Evolutionary conservation across 2,113 vertebrate genomes (phyloP).

Genomic region (Cepphus grylle): DNA sequence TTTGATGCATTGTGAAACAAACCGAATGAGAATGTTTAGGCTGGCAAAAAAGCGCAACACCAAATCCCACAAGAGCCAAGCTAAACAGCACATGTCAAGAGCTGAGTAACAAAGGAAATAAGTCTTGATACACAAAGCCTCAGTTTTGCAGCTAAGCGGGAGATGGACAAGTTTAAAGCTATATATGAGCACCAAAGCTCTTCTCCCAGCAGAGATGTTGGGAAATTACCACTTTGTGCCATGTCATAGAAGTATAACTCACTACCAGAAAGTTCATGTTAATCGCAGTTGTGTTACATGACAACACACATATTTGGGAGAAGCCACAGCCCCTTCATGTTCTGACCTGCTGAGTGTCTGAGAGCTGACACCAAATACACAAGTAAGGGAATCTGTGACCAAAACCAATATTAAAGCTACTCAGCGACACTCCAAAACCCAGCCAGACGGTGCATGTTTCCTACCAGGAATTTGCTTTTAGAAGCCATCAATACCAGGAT

Average conservation of each 20-base stretch:
- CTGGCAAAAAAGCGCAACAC: background rate
- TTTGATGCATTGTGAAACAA: slow-evolving; percentile 37
- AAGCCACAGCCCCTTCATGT: background rate
- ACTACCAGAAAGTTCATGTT: background rate
- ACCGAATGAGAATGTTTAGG: background rate
- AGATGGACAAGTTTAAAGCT: background rate
- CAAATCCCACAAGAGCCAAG: background rate
- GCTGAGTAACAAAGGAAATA: background rate
- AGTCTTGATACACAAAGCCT: background rate
- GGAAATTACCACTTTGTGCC: background rate
- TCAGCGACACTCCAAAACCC: background rate
- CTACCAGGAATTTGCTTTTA: background rate
- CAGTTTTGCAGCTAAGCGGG: background rate
- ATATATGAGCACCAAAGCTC: background rate
- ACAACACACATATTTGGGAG: background rate
- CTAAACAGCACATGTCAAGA: background rate
- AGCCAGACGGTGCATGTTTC: background rate
- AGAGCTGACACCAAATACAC: background rate
- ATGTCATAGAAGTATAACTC: background rate
- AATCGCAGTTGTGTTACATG: background rate
- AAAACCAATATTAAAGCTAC: background rate
- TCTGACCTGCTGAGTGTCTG: background rate
- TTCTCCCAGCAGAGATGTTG: background rate
- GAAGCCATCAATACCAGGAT: background rate
- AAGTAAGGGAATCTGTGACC: background rate